Conservation (phyloP, 2,888 invertebrate species). For the Synergus umbraculus region DNA sequence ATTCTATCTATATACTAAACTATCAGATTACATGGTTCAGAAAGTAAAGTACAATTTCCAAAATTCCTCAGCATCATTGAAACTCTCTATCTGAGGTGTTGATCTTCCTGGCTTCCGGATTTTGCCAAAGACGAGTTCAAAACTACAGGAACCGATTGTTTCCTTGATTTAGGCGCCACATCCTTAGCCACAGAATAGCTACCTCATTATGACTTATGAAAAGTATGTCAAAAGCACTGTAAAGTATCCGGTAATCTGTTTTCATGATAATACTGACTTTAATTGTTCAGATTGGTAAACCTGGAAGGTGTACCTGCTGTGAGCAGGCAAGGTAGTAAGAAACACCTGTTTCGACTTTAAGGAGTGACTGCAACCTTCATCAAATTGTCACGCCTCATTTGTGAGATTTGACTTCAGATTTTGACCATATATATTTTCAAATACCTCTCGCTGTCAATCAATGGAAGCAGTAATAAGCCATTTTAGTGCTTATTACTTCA, state of each 20-base stretch:
- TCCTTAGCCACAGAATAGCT: background rate
- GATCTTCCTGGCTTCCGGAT: constrained; percentile 3
- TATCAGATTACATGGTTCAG: too few relatives aligned
- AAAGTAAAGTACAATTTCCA: too few relatives aligned
- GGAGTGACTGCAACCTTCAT: constrained; percentile 4
- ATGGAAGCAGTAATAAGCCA: background rate
- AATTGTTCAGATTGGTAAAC: constrained; percentile 62
- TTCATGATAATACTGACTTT: constrained; percentile 69
- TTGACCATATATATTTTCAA: background rate
- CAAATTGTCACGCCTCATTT: constrained; percentile 32
- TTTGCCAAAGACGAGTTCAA: background rate
- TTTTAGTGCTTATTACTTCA: background rate
- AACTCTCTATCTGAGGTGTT: constrained; percentile 2
- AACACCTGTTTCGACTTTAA: constrained; percentile 38
- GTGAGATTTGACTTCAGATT: constrained; percentile 24
- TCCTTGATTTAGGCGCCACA: constrained; percentile 21
- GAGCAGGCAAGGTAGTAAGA: background rate
- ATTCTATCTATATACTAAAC: too few relatives aligned
- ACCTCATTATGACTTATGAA: constrained; percentile 44
- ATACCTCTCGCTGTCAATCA: background rate
- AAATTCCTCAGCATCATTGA: background rate
- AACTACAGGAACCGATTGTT: background rate
- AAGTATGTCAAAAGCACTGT: background rate
- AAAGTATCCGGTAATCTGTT: constrained; percentile 63
- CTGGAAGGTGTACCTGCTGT: constrained; percentile 12